These are phyloP conservation scores for Drosophila anomelani DNA, from an alignment of 2,888 invertebrate genomes.

Conservation along the genomic window DNA sequence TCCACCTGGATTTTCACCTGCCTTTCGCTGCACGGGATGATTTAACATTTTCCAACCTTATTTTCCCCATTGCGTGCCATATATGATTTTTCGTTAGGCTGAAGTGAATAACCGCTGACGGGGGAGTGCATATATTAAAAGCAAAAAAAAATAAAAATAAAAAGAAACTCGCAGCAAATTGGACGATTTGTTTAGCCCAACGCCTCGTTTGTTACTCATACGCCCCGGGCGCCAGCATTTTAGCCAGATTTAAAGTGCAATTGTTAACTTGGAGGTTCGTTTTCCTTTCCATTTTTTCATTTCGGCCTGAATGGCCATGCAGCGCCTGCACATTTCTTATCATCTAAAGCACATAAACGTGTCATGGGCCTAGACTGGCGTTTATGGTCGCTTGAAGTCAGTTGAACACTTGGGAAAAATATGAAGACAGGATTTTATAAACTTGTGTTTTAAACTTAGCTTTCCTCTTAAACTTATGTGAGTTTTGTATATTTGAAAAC, in stretches of 20 bases:
- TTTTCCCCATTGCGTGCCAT: slow-evolving; percentile 55
- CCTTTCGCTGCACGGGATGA: slow-evolving; percentile 35
- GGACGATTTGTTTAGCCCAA: slow-evolving; percentile 62
- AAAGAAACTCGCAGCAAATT: slow-evolving; percentile 52
- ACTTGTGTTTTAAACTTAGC: background rate
- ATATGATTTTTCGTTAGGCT: slow-evolving; percentile 58
- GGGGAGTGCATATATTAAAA: slow-evolving; percentile 64
- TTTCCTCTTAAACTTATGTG: background rate
- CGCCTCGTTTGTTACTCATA: slow-evolving; percentile 64
- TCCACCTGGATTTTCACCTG: slow-evolving; percentile 19
- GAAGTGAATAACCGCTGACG: slow-evolving; percentile 59
- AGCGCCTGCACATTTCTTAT: slow-evolving; percentile 66
- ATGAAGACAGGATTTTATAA: background rate
- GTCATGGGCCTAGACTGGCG: slow-evolving; percentile 55
- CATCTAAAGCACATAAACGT: slow-evolving; percentile 74
- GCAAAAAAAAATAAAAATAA: slow-evolving; percentile 36
- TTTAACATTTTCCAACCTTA: slow-evolving; percentile 47
- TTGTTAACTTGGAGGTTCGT: slow-evolving; percentile 12
- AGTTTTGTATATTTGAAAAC: background rate
- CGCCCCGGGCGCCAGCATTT: slow-evolving; percentile 56
- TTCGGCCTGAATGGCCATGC: slow-evolving; percentile 43
- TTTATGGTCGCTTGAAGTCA: slow-evolving; percentile 66
- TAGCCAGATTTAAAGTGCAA: slow-evolving; percentile 38
- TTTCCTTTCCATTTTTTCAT: slow-evolving; percentile 2
- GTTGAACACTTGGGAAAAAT: slow-evolving; percentile 23